Evolutionary conservation across 2,888 invertebrate genomes (phyloP), one percentile per base, ranked within the genome.

Genomic region (Sphinx pinastri): DNA sequence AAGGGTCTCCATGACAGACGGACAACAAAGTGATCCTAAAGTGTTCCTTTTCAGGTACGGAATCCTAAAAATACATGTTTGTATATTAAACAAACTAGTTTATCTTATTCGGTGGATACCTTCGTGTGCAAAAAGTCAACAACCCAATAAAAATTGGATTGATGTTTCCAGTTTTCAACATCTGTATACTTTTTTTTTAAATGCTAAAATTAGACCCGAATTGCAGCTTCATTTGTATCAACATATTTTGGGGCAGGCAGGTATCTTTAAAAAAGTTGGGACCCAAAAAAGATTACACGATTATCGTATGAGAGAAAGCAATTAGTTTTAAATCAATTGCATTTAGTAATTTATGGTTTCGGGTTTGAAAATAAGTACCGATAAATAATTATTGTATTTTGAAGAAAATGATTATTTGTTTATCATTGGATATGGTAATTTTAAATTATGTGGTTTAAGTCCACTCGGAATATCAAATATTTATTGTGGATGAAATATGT

Each of bases 131-230:
- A 60, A 60, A 45, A 60, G 63, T 63, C 49, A 63, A 63, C 47
- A 49, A 63, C 63, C 63, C 19, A 16, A 63, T 63, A 19, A 63
- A 63, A 19, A 49, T 47, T 47, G 12, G 19, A 19, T 55, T 55
- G 19, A 55, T 16, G 11, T 8, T 55, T 63, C 63, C 63, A 60
- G 60, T 60, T 60, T 60, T 11, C 16, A 60, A 60, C 16, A 16
- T 47, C n/a, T 47, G 8, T n/a, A n/a, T 60, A 45, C n/a, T n/a
- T 45, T 60, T 47, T 5, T 60, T 55, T 19, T 8, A 7, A 55
- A 55, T 19, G 55, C 55, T 55, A 16, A 55, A 19, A 7, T 55
- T 19, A 19, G 19, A 55, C 0, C 10, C 19, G 11, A 55, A 52
- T n/a, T 19, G 19, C 16, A 19, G 19, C 55, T 16, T 55, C 55